A percentile compares a stretch with the other conserved stretches of the same genome.
These are phyloP conservation scores for Clepsis dumicolana DNA, from an alignment of 2,888 invertebrate genomes.

Conservation along the genomic window DNA sequence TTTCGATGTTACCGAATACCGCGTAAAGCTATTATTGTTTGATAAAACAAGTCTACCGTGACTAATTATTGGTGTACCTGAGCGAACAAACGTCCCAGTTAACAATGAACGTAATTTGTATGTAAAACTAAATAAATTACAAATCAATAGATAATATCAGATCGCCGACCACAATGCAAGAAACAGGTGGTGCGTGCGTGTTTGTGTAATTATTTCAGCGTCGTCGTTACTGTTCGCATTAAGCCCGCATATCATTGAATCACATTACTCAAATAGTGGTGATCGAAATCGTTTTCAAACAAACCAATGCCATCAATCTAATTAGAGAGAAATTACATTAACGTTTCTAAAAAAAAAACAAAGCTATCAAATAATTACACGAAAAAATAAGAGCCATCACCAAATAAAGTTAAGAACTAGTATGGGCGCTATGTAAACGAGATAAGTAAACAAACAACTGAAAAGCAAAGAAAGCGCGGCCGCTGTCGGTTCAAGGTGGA, in stretches of 20 bases:
- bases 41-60: not conserved
- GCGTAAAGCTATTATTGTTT: not conserved
- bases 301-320: not conserved
- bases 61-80: not conserved
- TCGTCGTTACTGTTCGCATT: not conserved
- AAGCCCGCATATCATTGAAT: not conserved
- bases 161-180: not conserved
- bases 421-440: conserved; percentile 18
- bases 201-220: conserved; percentile 3
- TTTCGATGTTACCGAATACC: not conserved
- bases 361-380: not conserved
- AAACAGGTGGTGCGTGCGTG: not conserved
- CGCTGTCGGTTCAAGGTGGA: conserved; percentile 11
- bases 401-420: conserved; percentile 1
- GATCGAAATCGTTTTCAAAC: not conserved
- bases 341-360: conserved; percentile 3
- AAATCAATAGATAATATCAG: conserved; percentile 24
- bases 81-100: not conserved
- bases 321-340: not conserved
- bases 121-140: conserved; percentile 25
- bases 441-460: conserved; percentile 24
- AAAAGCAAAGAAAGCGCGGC: not conserved
- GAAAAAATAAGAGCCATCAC: not conserved
- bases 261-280: conserved; percentile 4
- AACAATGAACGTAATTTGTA: not conserved